Percentiles rank a stretch among this genome's conserved stretches.
These are phyloP conservation scores for Drosophila bocqueti DNA, from an alignment of 1,140 invertebrate species.

Conservation along the genomic window DNA sequence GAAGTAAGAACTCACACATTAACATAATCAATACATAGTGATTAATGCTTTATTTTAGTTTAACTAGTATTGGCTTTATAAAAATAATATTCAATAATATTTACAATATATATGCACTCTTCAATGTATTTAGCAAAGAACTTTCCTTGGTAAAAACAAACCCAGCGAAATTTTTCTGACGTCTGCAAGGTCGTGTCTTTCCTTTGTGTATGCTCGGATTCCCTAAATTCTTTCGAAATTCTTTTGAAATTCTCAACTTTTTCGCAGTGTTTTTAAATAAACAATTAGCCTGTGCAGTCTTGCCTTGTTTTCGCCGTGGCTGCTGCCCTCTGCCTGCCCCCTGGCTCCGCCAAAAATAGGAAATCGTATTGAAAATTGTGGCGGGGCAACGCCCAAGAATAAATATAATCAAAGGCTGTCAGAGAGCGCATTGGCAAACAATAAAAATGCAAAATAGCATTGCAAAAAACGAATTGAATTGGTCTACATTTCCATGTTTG, in stretches of 20 bases:
- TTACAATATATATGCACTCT: background rate
- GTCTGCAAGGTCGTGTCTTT: background rate
- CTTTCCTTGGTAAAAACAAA: background rate
- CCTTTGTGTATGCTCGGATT: slow-evolving; percentile 1
- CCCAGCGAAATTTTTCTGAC: background rate
- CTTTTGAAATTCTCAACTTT: slow-evolving; percentile 5
- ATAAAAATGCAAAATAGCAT: slow-evolving; percentile 75
- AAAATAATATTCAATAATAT: background rate
- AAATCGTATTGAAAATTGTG: slow-evolving; percentile 38
- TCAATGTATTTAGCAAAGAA: background rate
- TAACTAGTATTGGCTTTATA: background rate
- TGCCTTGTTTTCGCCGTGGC: slow-evolving; percentile 20
- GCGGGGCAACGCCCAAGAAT: slow-evolving; percentile 76
- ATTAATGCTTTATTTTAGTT: too few species aligned
- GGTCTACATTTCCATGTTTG: slow-evolving; percentile 77
- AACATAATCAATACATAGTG: too few species aligned
- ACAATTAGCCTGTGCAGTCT: slow-evolving; percentile 55
- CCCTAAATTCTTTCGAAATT: slow-evolving; percentile 1
- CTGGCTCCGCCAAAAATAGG: slow-evolving; percentile 39
- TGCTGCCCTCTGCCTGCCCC: slow-evolving; percentile 12
- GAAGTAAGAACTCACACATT: too few species aligned
- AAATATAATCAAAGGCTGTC: slow-evolving; percentile 80
- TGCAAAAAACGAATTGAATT: slow-evolving; percentile 60
- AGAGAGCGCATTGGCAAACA: slow-evolving; percentile 68
- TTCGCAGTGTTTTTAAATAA: slow-evolving; percentile 55